Conservation (phyloP, 1,140 invertebrate species). For the Phthorimaea operculella region DNA sequence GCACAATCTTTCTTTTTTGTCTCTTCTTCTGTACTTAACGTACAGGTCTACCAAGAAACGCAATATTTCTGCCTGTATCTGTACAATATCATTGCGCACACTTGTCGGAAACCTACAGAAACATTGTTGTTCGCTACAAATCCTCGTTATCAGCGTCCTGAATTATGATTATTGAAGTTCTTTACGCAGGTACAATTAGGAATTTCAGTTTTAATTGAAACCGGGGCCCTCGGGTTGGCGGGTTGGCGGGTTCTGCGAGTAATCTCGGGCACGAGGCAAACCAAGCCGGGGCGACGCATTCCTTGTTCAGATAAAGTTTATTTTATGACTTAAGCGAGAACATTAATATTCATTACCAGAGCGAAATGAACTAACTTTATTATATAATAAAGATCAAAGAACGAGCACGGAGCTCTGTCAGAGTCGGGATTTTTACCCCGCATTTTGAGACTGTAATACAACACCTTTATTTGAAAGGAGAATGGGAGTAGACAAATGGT, state of each 20-base stretch:
- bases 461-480: constrained; percentile 4
- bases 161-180: constrained; percentile 38
- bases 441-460: constrained; percentile 1
- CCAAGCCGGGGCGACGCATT: constrained; percentile 30
- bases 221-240: constrained; percentile 19
- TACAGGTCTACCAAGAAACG: no score
- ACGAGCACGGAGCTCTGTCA: constrained; percentile 1
- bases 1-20: no score
- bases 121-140: constrained; percentile 24
- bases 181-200: constrained; percentile 27
- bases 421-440: neutral
- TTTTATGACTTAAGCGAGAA: constrained; percentile 61
- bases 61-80: no score
- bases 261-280: constrained; percentile 44
- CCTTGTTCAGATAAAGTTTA: constrained; percentile 61
- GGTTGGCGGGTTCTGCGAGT: constrained; percentile 55
- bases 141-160: constrained; percentile 23
- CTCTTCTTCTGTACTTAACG: no score
- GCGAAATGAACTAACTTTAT: constrained; percentile 62
- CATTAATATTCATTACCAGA: constrained; percentile 63
- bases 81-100: neutral
- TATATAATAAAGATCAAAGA: constrained; percentile 59
- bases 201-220: constrained; percentile 52
- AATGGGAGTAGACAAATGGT: neutral
- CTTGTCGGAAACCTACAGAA: constrained; percentile 19